Evolutionary conservation across 2,888 invertebrate species (phyloP).

Genomic region (Heterodera filipjevi): DNA sequence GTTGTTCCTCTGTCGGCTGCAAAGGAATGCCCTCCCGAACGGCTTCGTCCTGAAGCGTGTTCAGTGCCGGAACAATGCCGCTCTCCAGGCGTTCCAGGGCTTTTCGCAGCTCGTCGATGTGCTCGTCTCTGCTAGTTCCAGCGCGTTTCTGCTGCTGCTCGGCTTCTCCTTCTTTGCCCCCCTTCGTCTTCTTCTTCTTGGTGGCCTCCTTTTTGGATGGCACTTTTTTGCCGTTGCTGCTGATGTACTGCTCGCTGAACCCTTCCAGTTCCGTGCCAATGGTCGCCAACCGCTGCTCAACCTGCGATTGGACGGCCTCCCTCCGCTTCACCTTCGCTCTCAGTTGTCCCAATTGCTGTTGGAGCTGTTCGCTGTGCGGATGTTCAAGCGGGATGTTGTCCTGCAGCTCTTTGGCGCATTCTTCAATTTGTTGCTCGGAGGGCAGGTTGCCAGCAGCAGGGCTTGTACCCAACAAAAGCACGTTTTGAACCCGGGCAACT

Average conservation of each 20-base stretch:
- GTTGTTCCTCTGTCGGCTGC: background rate
- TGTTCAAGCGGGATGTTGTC: conserved; percentile 1
- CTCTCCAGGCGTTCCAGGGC: background rate
- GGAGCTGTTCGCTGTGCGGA: conserved; percentile 12
- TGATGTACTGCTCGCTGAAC: background rate
- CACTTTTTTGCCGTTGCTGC: background rate
- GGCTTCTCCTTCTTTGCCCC: background rate
- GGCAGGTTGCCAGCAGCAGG: background rate
- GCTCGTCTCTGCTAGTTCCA: background rate
- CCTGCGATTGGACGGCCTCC: conserved; percentile 7
- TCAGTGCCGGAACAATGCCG: conserved; percentile 64
- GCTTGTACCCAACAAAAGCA: background rate
- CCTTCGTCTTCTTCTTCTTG: too few species aligned
- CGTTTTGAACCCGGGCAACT: background rate
- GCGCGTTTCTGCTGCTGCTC: background rate
- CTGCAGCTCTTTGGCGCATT: conserved; percentile 17
- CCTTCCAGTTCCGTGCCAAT: conserved; percentile 5
- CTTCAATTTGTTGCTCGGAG: background rate
- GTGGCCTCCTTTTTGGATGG: background rate
- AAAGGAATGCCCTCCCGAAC: conserved; percentile 54
- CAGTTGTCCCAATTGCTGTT: conserved; percentile 18
- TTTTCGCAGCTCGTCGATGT: conserved; percentile 6
- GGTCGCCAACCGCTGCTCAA: conserved; percentile 3
- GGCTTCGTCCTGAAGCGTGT: conserved; percentile 69
- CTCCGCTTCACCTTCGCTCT: background rate